Base-by-base conservation (phyloP, 1,140 invertebrate genomes). In the Neomicropteryx cornuta region DNA sequence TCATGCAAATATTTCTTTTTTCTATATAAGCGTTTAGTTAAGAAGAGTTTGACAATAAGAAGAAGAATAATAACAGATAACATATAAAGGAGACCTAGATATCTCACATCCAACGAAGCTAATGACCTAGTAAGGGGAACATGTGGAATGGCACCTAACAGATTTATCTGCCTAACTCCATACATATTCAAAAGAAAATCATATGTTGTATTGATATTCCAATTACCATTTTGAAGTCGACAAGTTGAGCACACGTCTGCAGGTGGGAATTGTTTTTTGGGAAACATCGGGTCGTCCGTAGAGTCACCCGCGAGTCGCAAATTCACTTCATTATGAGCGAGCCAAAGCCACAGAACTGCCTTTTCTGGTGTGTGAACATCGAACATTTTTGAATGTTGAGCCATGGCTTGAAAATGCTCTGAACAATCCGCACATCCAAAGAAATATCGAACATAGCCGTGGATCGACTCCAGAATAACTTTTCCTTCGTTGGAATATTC, bases 321-420 rank as follows among this genome's bases (percentile, higher is more conserved):
- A 58, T 99, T 99, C 0, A 92, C 93, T 60, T 82, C 77, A 63
- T 98, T 98, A 54, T 99, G 94, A 2, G 89, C 83, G 36, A 71
- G 71, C 96, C 96, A 99, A 2, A 99, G 60, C 91, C 93, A 99
- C 5, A 97, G 50, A 1, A 97, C 76, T 14, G 80, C 74, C 31
- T 90, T 83, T 33, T 86, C 72, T 41, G 74, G 69, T 29, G 71
- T 74, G 17, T 67, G 62, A 0, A 93, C 77, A 41, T 80, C 72
- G 43, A 73, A 72, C 36, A 85, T 69, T 47, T 81, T 72, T 34
- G 78, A 74, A 46, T 64, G 58, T 18, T 70, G 52, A 19, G 85
- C 77, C 86, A 93, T 93, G 43, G 49, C 52, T 41, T 81, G 62
- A 54, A 99, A 98, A 68, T 99, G 90, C 44, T 79, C 55, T 3